These are phyloP conservation scores for Noctua janthe DNA, from an alignment of 2,888 invertebrate species.

Conservation along the genomic window DNA sequence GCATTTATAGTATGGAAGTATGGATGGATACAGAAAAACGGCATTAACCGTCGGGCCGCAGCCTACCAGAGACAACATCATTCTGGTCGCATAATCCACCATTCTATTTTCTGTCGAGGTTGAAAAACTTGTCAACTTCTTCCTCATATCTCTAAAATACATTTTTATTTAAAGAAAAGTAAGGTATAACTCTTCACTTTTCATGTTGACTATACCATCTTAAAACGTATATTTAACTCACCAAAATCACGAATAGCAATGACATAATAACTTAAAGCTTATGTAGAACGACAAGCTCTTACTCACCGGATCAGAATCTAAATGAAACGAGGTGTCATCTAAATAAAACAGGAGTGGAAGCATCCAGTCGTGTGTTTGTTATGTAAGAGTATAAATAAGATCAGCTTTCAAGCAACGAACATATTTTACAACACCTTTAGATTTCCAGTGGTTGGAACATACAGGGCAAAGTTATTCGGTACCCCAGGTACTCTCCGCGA, in stretches of 20 bases:
- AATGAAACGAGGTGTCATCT: constrained; percentile 58
- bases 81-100: background rate
- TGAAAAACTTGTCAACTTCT: background rate
- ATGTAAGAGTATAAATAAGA: constrained; percentile 29
- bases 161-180: background rate
- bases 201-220: background rate
- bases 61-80: background rate
- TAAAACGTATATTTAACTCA: background rate
- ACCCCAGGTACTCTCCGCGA: too few relatives aligned
- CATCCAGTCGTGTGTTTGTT: constrained; percentile 23
- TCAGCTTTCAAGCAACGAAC: background rate
- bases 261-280: constrained; percentile 40
- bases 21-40: too few relatives aligned
- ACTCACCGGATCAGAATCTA: constrained; percentile 49
- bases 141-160: too few relatives aligned
- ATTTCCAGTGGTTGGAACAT: background rate
- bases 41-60: background rate
- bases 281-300: constrained; percentile 31
- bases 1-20: too few relatives aligned
- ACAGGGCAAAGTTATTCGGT: too few relatives aligned
- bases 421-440: background rate
- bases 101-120: background rate
- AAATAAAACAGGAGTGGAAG: constrained; percentile 51
- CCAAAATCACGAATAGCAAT: constrained; percentile 12
- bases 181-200: background rate